A percentile compares a stretch with the other conserved stretches of the same genome.
Evolutionary conservation across 2,113 vertebrate species (phyloP).

Genomic region (Cephalopterus ornatus): DNA sequence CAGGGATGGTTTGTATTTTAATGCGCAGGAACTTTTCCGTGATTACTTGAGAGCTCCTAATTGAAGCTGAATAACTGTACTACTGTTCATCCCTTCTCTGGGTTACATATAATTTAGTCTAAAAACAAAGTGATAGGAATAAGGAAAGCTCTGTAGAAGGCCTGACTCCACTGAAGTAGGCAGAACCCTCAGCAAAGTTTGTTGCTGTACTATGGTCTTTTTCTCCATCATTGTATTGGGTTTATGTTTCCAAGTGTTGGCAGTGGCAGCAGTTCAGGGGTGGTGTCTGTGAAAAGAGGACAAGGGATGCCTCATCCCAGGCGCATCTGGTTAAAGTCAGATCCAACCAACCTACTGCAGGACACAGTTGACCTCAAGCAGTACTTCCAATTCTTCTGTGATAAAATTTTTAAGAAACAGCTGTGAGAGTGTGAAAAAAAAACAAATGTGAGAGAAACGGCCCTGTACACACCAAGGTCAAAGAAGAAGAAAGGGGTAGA

Average conservation of each 20-base stretch:
- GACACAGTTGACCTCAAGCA: neutral
- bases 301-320: neutral
- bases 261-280: neutral
- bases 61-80: neutral
- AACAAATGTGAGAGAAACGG: neutral
- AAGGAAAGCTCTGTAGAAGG: neutral
- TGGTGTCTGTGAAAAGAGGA: neutral
- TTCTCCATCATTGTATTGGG: neutral
- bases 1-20: neutral
- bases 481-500: neutral
- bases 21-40: neutral
- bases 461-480: neutral
- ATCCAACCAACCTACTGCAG: neutral
- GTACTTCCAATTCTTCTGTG: neutral
- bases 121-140: neutral
- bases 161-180: neutral
- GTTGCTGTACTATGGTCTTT: neutral
- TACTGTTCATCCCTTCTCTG: neutral
- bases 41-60: neutral
- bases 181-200: neutral
- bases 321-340: neutral
- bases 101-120: neutral
- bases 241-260: neutral
- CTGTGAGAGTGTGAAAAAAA: neutral
- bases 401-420: neutral